Evolutionary conservation across 1,140 invertebrate species (phyloP).

Genomic region (Belonocnema kinseyi): DNA sequence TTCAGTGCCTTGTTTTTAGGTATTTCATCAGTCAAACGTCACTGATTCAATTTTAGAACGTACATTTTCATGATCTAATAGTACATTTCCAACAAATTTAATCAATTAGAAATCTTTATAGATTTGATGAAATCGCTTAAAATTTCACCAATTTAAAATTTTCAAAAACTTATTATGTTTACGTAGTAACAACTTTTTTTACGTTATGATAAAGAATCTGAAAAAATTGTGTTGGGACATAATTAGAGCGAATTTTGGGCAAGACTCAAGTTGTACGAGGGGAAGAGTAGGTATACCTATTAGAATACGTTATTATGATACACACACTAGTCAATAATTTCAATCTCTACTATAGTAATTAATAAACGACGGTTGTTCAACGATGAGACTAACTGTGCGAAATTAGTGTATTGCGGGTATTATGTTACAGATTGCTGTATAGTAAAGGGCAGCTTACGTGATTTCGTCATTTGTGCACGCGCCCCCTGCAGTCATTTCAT

Average conservation of each 20-base stretch:
- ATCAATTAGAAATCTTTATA: no score
- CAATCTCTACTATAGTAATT: conserved; percentile 48
- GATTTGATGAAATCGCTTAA: no score
- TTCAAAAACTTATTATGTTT: no score
- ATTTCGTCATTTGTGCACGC: conserved; percentile 1
- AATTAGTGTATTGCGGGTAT: conserved; percentile 40
- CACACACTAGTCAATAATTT: conserved; percentile 42
- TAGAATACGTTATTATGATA: conserved; percentile 41
- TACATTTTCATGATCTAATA: no score
- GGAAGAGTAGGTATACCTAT: conserved; percentile 13
- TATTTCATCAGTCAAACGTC: no score
- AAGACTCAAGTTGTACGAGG: background rate
- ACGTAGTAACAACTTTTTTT: no score
- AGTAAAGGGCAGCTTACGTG: conserved; percentile 4
- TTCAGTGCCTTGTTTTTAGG: no score
- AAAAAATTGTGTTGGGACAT: background rate
- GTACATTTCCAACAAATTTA: no score
- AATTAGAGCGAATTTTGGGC: background rate
- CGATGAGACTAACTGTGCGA: conserved; percentile 59
- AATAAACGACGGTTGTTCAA: conserved; percentile 34
- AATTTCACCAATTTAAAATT: no score
- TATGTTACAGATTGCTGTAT: conserved; percentile 10
- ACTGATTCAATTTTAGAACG: no score
- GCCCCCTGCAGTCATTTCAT: conserved; percentile 13
- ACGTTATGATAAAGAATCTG: no score